Conservation (phyloP, 2,888 invertebrate species). For the Lasioglossum morio region DNA sequence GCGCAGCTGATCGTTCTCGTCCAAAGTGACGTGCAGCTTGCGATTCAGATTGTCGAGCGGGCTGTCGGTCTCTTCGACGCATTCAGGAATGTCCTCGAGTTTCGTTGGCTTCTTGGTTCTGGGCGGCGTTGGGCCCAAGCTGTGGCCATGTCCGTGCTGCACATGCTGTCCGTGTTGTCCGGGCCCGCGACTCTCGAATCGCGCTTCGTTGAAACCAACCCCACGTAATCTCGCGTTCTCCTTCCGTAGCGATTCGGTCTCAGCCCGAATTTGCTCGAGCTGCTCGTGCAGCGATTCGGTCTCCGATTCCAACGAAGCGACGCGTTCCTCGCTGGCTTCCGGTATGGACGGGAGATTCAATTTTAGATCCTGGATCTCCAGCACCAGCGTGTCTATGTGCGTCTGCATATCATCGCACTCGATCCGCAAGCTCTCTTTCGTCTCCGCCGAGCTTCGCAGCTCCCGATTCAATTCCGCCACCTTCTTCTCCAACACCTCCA, state of each 20-base stretch:
- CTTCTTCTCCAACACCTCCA: conserved; percentile 82
- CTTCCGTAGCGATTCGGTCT: conserved; percentile 71
- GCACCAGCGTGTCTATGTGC: conserved; percentile 80
- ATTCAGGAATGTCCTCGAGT: conserved; percentile 82
- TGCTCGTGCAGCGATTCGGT: conserved; percentile 82
- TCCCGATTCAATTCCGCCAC: conserved; percentile 80
- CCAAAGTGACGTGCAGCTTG: conserved; percentile 69
- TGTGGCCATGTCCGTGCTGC: conserved; percentile 71
- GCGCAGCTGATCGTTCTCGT: conserved; percentile 81
- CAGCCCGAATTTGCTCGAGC: conserved; percentile 84
- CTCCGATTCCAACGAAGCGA: conserved; percentile 81
- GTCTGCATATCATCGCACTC: conserved; percentile 82
- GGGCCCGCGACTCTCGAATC: conserved; percentile 76
- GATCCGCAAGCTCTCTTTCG: conserved; percentile 77
- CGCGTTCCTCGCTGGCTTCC: conserved; percentile 81
- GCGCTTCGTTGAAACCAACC: conserved; percentile 85
- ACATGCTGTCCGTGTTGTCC: neutral
- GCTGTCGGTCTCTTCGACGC: conserved; percentile 70
- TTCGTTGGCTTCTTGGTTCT: conserved; percentile 84
- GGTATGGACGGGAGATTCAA: conserved; percentile 81
- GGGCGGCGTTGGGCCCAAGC: conserved; percentile 55
- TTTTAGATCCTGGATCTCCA: conserved; percentile 79
- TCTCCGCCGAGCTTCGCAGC: conserved; percentile 75
- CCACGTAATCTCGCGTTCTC: conserved; percentile 79
- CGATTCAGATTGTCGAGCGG: conserved; percentile 68